Conservation (phyloP, 2,113 vertebrate species). For the Takifugu flavidus region DNA sequence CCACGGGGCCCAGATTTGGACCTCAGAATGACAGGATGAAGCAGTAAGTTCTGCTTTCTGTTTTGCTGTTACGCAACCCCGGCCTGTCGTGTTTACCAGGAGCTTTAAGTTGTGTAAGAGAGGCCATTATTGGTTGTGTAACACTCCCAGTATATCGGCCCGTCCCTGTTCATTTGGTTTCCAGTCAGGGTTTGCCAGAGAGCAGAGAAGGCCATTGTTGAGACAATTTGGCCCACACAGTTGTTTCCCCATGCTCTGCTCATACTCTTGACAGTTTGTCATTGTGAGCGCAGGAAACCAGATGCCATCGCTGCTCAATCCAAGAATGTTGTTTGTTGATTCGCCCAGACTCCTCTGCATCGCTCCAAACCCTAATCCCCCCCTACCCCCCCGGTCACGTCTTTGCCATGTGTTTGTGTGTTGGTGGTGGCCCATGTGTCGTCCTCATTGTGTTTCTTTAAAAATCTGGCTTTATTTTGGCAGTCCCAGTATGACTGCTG, state of each 20-base stretch:
- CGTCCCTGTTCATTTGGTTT: constrained; percentile 17
- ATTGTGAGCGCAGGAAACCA: constrained; percentile 21
- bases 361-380: constrained; percentile 1
- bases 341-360: background rate
- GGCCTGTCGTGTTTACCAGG: constrained; percentile 48
- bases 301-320: constrained; percentile 21
- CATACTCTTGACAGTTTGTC: constrained; percentile 16
- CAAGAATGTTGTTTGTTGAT: constrained; percentile 7
- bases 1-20: constrained; percentile 91
- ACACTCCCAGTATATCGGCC: constrained; percentile 18
- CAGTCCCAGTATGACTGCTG: background rate
- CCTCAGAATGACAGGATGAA: constrained; percentile 94
- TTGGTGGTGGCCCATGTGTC: constrained; percentile 4
- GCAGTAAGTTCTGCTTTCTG: constrained; percentile 82
- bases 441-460: background rate
- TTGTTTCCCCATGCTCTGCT: constrained; percentile 11
- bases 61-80: constrained; percentile 42
- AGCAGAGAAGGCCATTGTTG: constrained; percentile 53
- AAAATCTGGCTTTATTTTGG: background rate
- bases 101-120: constrained; percentile 38
- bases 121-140: constrained; percentile 33
- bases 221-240: constrained; percentile 12
- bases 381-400: constrained; percentile 3
- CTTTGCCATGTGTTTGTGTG: constrained; percentile 1
- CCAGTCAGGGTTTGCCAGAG: constrained; percentile 17